Evolutionary conservation across 2,113 vertebrate genomes (phyloP).

Genomic region (Ibidorhyncha struthersii): DNA sequence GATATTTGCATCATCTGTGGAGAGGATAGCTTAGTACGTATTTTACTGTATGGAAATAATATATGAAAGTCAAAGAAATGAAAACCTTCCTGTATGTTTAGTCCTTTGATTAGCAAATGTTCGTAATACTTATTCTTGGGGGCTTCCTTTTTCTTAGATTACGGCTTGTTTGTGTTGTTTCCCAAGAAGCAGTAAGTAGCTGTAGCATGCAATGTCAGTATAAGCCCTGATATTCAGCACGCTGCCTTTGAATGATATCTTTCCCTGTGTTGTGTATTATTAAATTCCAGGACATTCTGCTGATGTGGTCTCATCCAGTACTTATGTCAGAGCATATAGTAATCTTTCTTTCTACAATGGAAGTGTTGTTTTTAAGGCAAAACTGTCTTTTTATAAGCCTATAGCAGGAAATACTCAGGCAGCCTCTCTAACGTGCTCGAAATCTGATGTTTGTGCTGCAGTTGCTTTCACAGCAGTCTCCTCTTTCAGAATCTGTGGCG

Average conservation of each 20-base stretch:
- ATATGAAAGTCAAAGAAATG: neutral
- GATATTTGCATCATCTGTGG: slow-evolving; percentile 38
- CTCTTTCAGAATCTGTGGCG: neutral
- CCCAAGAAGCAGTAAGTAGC: neutral
- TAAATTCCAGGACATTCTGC: neutral
- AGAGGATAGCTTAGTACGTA: neutral
- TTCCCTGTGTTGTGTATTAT: neutral
- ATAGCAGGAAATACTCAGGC: neutral
- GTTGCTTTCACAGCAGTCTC: slow-evolving; percentile 23
- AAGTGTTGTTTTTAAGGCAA: neutral
- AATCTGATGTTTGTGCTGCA: neutral
- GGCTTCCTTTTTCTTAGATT: neutral
- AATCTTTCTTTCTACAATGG: neutral
- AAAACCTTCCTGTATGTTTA: neutral
- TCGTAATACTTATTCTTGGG: neutral
- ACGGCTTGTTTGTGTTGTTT: neutral
- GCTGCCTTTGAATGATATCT: accelerated
- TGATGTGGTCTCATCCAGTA: neutral
- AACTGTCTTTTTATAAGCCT: neutral
- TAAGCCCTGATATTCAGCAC: neutral
- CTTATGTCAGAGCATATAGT: neutral
- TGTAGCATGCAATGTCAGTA: neutral
- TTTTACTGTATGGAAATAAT: slow-evolving; percentile 63
- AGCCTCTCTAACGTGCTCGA: neutral
- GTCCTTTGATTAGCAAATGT: slow-evolving; percentile 67